Conservation (phyloP, 92 coral and sea anemone genomes). For the Anthopleura xanthogrammica region DNA sequence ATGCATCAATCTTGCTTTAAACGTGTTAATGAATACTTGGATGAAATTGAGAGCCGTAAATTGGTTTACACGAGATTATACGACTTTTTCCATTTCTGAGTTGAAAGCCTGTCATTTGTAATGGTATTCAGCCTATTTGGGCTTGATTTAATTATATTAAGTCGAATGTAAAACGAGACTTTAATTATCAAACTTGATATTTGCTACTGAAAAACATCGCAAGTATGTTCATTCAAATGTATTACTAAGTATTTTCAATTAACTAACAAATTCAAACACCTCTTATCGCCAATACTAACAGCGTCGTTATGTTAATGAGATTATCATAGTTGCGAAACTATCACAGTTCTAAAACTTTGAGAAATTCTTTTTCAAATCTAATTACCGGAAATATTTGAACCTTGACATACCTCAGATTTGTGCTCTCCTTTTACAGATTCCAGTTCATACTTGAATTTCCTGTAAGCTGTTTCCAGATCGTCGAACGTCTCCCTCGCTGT, state of each 20-base stretch:
- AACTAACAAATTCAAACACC: background rate
- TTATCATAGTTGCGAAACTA: constrained; percentile 11
- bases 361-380: background rate
- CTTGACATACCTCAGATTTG: constrained; percentile 69
- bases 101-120: constrained; percentile 7
- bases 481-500: constrained; percentile 92
- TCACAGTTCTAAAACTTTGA: constrained; percentile 10
- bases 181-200: background rate
- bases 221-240: background rate
- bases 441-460: constrained; percentile 85
- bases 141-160: background rate
- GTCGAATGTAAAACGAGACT: background rate
- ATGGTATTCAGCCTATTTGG: background rate
- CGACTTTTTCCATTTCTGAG: background rate
- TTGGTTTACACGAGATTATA: background rate
- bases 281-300: background rate
- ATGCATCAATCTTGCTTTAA: background rate
- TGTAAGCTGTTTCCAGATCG: constrained; percentile 90
- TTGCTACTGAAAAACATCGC: background rate
- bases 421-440: constrained; percentile 90
- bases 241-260: background rate
- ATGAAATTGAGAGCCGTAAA: background rate
- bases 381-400: background rate
- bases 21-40: constrained; percentile 2
- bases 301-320: constrained; percentile 45